These are phyloP conservation scores for Andrena cerasifolii DNA, from an alignment of 1,140 invertebrate genomes.

Conservation along the genomic window DNA sequence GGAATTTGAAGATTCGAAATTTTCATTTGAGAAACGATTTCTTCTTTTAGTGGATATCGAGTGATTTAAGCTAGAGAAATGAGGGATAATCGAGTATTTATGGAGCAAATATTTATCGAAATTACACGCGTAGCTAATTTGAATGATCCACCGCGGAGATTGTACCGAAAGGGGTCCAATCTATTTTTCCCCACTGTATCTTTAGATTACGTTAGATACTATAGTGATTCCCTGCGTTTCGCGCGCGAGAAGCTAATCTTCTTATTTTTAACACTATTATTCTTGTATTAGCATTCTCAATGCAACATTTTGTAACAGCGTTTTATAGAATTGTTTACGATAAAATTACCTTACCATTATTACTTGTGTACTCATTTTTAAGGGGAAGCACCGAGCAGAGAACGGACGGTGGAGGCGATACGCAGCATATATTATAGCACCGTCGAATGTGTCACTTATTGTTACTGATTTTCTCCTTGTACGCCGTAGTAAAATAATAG, in stretches of 20 bases:
- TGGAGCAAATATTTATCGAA: slow-evolving; percentile 10
- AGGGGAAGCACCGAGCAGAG: background rate
- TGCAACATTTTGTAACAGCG: background rate
- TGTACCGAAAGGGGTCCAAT: slow-evolving; percentile 31
- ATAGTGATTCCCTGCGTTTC: slow-evolving; percentile 14
- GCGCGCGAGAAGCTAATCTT: background rate
- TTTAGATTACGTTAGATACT: slow-evolving; percentile 34
- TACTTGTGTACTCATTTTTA: slow-evolving; percentile 9
- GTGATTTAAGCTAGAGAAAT: no score
- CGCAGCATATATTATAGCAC: slow-evolving; percentile 10
- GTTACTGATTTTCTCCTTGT: slow-evolving; percentile 43
- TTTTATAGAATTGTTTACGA: slow-evolving; percentile 6
- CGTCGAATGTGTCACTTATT: slow-evolving; percentile 32
- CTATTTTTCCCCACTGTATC: slow-evolving; percentile 2
- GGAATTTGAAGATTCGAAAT: no score
- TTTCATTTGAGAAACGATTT: no score
- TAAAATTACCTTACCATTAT: slow-evolving; percentile 20
- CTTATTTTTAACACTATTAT: slow-evolving; percentile 19
- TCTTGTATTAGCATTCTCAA: background rate
- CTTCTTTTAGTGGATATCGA: no score
- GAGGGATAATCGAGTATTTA: no score
- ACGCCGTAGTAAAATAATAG: slow-evolving; percentile 36
- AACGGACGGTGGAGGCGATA: background rate
- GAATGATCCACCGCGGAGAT: no score
- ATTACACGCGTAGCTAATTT: no score